Base-by-base conservation (phyloP, 2,888 invertebrate genomes). In the Pseudoips prasinana region DNA sequence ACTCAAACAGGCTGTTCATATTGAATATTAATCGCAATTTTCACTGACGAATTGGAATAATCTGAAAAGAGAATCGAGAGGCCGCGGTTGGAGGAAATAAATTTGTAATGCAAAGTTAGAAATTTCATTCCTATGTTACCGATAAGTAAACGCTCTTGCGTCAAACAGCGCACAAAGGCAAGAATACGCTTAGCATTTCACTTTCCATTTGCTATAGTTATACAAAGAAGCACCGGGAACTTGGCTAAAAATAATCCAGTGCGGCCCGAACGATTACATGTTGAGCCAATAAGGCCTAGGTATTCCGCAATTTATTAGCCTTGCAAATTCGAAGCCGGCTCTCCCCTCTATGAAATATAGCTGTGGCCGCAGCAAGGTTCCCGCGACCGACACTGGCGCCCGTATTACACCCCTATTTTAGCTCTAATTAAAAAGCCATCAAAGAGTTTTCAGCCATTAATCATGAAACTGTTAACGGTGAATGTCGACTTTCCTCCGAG, bases 391-490 rank as follows among this genome's bases (percentile, higher is more conserved):
- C 53, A 49, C 41, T 46, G 45, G 47, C 42, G 43, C 44, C 38
- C 63, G 81, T 70, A 79, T 80, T 81, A 85, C 85, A 85, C 82
- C 88, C 87, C 84, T 78, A 77, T 84, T 87, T 87, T 82, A 84
- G 84, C 87, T 87, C 87, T 89, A 89, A 89, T 88, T 89, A 89
- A 89, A 89, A 89, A 88, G 84, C 88, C 85, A 88, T 89, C 87
- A 88, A 89, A 88, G 88, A 88, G 84, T 89, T 88, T 86, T 86
- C 78, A 85, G 83, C 81, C 88, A 89, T 89, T 88, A 88, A 89
- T 89, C 89, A 88, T 86, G 87, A 83, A 86, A 87, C 87, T 87
- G 88, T 87, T 87, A 88, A 81, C 86, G 72, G 68, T 84, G 82
- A 83, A 87, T 83, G 74, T 81, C 73, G 79, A 79, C 84, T 85